Base-by-base conservation (phyloP, 1,140 invertebrate genomes). In the Pogonus chalceus region DNA sequence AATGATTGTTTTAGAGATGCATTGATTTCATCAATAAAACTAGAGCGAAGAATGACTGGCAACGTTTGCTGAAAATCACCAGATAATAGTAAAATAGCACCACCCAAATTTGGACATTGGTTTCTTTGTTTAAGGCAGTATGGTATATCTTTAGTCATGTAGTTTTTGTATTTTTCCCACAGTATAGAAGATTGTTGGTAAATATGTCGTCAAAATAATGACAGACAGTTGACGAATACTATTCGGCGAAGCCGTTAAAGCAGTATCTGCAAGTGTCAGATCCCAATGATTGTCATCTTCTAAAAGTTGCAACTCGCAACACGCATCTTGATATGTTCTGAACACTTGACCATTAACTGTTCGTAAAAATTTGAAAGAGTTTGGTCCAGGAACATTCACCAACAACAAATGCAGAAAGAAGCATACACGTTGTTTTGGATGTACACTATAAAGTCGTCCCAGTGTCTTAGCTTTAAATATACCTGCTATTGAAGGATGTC, bases 1-100 rank as follows among this genome's bases (percentile, higher is more conserved):
- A 10, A 16, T 21, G 71, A 74, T 59, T 59, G 59, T 65, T 74
- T 76, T 26, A 75, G 61, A 59, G 65, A 74, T 51, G 68, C 67
- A 52, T 72, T 69, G 0, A 74, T 55, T 58, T 70, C 64, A 64
- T 73, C 68, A 50, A 67, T 67, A 23, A 60, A 60, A 60, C 72
- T 75, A 62, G 63, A 57, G 23, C 59, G 56, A 35, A 59, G 61
- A 52, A 68, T 66, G 20, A 74, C 62, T 48, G 67, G 63, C 37
- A 69, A 54, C 23, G 56, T 68, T 59, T 65, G 60, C 23, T 56
- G 51, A 56, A 69, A 72, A 58, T 69, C 63, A 26, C 62, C 64
- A 31, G 58, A 52, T n/a, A 69, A 55, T n/a, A 68, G 53, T 50
- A 68, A 20, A n/a, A 62, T 48, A 53, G 59, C 56, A n/a, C 64